Percentiles rank a stretch among this genome's conserved stretches.
Conservation (phyloP, 2,113 vertebrate genomes). For the Elaphurus davidianus region DNA sequence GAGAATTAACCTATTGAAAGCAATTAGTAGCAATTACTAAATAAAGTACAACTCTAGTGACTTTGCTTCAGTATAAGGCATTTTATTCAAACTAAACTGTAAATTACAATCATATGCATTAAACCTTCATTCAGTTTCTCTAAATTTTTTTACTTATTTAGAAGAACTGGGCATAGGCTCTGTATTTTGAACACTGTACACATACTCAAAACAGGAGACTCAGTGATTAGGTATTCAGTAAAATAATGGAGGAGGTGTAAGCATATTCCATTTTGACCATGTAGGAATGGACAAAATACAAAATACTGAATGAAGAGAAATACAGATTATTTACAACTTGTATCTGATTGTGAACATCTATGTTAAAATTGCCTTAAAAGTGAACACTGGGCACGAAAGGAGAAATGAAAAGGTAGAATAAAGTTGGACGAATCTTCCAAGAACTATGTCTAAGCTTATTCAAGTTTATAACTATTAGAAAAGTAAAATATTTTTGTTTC, state of each 20-base stretch:
- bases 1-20: constrained; percentile 55
- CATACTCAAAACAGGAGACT: background rate
- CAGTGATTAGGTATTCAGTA: background rate
- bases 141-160: background rate
- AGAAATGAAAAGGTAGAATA: background rate
- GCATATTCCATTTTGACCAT: background rate
- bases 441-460: background rate
- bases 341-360: background rate
- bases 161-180: background rate
- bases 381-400: background rate
- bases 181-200: background rate
- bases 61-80: constrained; percentile 35
- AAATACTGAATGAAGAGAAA: background rate
- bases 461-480: background rate
- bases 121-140: background rate
- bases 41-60: constrained; percentile 58
- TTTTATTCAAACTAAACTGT: constrained; percentile 19
- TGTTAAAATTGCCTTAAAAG: constrained; percentile 6
- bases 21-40: constrained; percentile 49
- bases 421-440: background rate
- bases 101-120: constrained; percentile 1
- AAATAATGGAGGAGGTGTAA: background rate
- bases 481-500: background rate
- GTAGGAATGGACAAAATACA: background rate
- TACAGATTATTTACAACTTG: background rate